Evolutionary conservation across 2,888 invertebrate genomes (phyloP).

Genomic region (Scaptomyza reducta): DNA sequence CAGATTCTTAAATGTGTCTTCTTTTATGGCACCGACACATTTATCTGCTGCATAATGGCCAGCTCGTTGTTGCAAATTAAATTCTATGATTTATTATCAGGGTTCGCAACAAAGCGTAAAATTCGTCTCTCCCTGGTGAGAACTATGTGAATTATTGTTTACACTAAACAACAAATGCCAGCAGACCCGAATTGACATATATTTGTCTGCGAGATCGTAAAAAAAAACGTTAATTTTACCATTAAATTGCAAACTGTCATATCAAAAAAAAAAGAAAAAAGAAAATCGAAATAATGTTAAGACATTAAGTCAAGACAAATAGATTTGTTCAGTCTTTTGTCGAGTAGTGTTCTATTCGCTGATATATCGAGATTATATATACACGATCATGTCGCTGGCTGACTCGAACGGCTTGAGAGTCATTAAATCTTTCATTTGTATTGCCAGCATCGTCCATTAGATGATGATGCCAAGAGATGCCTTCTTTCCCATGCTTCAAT

Average conservation of each 20-base stretch:
- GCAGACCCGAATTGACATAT: no score
- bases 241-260: background rate
- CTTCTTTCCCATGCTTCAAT: slow-evolving; percentile 68
- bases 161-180: slow-evolving; percentile 52
- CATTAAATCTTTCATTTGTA: slow-evolving; percentile 79
- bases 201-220: no score
- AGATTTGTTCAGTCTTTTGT: slow-evolving; percentile 4
- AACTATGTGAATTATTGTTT: slow-evolving; percentile 28
- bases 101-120: slow-evolving; percentile 76
- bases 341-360: slow-evolving; percentile 39
- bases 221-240: background rate
- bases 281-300: background rate
- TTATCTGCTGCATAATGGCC: slow-evolving; percentile 35
- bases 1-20: slow-evolving; percentile 49
- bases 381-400: slow-evolving; percentile 31
- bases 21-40: slow-evolving; percentile 45
- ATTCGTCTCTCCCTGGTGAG: slow-evolving; percentile 58
- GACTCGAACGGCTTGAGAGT: slow-evolving; percentile 62
- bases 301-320: background rate
- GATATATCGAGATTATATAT: slow-evolving; percentile 65
- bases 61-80: slow-evolving; percentile 60
- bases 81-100: slow-evolving; percentile 77
- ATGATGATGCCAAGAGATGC: slow-evolving; percentile 64
- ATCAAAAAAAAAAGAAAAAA: no score
- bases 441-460: slow-evolving; percentile 76